Evolutionary conservation across 2,888 invertebrate species (phyloP).

Genomic region (Eupithecia subfuscata): DNA sequence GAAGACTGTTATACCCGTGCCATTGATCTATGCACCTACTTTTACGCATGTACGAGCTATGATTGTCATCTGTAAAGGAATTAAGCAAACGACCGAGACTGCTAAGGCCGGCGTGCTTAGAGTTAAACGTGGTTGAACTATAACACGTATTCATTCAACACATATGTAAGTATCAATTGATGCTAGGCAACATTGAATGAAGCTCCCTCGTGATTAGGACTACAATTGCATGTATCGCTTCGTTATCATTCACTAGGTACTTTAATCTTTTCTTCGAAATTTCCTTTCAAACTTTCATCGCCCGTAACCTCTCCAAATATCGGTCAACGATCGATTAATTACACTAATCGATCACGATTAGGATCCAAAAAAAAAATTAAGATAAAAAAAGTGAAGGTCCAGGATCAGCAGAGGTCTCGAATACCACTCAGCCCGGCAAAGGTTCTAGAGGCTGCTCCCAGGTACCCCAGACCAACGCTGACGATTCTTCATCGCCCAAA

Average conservation of each 20-base stretch:
- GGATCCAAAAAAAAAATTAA: conserved; percentile 63
- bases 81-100: not conserved
- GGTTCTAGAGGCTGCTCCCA: conserved; percentile 60
- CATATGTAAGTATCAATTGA: not conserved
- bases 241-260: not conserved
- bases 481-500: conserved; percentile 71
- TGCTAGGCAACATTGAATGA: not conserved
- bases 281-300: not conserved
- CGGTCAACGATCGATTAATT: conserved; percentile 67
- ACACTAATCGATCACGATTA: conserved; percentile 76
- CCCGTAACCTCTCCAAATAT: conserved; percentile 34
- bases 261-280: not conserved
- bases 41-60: not conserved
- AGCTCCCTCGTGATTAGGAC: not conserved
- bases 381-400: conserved; percentile 75
- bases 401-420: conserved; percentile 85
- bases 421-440: conserved; percentile 77
- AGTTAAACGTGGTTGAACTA: not conserved
- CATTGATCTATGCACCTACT: not conserved
- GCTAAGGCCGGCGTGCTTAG: not conserved
- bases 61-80: not conserved
- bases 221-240: not conserved
- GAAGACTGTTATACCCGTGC: not conserved
- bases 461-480: conserved; percentile 84
- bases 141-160: not conserved